Percentiles rank a stretch among this genome's conserved stretches.
Conservation (phyloP, 2,113 vertebrate species). For the Harpagus bidentatus region DNA sequence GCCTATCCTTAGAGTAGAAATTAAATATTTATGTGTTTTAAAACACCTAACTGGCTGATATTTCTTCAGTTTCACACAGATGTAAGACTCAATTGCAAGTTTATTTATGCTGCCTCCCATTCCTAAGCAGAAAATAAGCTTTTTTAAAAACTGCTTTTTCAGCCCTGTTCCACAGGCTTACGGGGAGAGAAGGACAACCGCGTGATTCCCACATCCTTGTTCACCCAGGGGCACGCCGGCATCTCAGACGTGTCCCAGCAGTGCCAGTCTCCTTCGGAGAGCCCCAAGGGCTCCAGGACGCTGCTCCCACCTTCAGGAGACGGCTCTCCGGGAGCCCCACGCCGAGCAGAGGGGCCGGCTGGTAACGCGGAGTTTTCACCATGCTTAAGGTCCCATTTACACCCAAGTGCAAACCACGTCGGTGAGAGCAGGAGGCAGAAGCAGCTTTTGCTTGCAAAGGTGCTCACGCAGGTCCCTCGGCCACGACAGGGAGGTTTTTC, state of each 20-base stretch:
- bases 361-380: fast-evolving
- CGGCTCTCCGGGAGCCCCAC: not conserved
- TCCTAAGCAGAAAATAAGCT: not conserved
- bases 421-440: not conserved
- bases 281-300: not conserved
- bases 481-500: fast-evolving
- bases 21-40: slow-evolving; percentile 52
- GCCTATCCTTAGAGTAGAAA: slow-evolving; percentile 5
- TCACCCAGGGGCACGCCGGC: not conserved
- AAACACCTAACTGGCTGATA: slow-evolving; percentile 16
- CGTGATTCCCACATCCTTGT: not conserved
- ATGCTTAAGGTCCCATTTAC: fast-evolving
- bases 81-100: not conserved
- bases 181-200: not conserved
- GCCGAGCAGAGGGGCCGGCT: not conserved
- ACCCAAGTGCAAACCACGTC: not conserved
- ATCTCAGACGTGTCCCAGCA: not conserved
- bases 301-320: not conserved
- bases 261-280: not conserved
- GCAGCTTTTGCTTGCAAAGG: not conserved
- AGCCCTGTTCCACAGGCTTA: not conserved
- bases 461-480: fast-evolving
- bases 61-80: slow-evolving; percentile 17
- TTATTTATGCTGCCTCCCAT: not conserved
- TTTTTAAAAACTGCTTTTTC: not conserved